Conservation (phyloP, 2,113 vertebrate genomes). For the Lynx canadensis region DNA sequence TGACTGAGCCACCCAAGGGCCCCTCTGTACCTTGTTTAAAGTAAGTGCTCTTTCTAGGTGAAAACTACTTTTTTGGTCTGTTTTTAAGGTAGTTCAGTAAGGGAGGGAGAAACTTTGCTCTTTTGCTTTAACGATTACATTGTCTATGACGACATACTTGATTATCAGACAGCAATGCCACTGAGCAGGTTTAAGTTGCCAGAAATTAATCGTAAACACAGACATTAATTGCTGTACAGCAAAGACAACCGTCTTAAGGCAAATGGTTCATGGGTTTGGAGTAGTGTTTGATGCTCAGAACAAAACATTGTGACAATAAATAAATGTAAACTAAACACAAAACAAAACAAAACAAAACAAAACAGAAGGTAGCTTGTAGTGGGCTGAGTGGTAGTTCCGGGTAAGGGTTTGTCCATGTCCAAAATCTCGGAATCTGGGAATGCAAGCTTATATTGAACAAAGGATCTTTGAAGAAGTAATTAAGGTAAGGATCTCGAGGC, state of each 20-base stretch:
- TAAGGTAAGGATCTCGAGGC: background rate
- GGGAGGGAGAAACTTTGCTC: constrained; percentile 57
- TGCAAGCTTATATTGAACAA: background rate
- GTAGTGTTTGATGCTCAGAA: constrained; percentile 83
- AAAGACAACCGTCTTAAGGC: constrained; percentile 73
- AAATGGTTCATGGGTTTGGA: constrained; percentile 77
- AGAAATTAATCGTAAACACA: constrained; percentile 70
- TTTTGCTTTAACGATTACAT: constrained; percentile 68
- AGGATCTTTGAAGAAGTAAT: background rate
- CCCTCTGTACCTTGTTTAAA: background rate
- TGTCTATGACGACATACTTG: constrained; percentile 66
- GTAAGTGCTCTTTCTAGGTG: constrained; percentile 74
- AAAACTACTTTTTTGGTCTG: constrained; percentile 60
- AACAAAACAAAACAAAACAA: background rate
- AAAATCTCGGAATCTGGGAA: background rate
- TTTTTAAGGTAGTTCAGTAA: constrained; percentile 54
- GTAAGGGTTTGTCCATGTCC: background rate
- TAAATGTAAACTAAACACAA: constrained; percentile 58
- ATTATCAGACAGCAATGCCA: constrained; percentile 71
- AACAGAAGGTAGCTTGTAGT: background rate
- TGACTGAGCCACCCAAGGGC: too few relatives aligned
- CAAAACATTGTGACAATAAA: constrained; percentile 82
- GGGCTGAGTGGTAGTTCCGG: background rate
- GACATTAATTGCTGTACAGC: background rate
- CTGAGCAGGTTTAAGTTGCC: constrained; percentile 74